These are phyloP conservation scores for Carposina sasakii DNA, from an alignment of 1,140 invertebrate species.

Conservation along the genomic window DNA sequence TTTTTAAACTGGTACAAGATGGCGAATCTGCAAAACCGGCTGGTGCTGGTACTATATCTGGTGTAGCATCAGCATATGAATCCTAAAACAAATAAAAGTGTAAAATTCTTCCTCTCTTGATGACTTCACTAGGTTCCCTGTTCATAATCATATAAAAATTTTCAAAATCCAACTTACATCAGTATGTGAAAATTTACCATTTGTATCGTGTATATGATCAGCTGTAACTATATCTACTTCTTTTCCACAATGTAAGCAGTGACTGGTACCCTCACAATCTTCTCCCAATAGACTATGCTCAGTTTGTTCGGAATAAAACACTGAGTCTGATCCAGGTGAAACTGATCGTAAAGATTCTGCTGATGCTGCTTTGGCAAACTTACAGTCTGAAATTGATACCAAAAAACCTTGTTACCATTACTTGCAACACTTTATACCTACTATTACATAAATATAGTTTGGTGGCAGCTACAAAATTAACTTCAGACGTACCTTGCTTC, in stretches of 20 bases:
- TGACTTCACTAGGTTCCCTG: background rate
- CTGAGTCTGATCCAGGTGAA: constrained; percentile 89
- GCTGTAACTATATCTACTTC: constrained; percentile 77
- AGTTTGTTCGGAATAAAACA: constrained; percentile 88
- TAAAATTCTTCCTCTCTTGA: background rate
- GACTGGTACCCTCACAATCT: constrained; percentile 66
- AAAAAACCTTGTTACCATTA: no score
- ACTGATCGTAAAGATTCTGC: constrained; percentile 88
- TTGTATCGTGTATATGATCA: constrained; percentile 58
- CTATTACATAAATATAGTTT: no score
- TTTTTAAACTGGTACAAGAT: constrained; percentile 69
- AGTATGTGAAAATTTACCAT: constrained; percentile 65
- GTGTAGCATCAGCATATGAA: constrained; percentile 72
- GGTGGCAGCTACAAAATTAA: no score
- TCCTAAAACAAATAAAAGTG: constrained; percentile 35
- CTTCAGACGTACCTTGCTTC: no score
- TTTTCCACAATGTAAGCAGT: constrained; percentile 87
- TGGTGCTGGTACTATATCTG: constrained; percentile 88
- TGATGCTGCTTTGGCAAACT: constrained; percentile 84
- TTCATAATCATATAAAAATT: background rate
- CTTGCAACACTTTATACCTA: no score
- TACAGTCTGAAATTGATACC: constrained; percentile 53
- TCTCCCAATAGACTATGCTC: constrained; percentile 58
- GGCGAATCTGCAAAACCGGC: constrained; percentile 91
- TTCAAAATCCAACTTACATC: constrained; percentile 45